These are phyloP conservation scores for Chromobotia macracanthus DNA, from an alignment of 2,797 vertebrate species.

Conservation along the genomic window DNA sequence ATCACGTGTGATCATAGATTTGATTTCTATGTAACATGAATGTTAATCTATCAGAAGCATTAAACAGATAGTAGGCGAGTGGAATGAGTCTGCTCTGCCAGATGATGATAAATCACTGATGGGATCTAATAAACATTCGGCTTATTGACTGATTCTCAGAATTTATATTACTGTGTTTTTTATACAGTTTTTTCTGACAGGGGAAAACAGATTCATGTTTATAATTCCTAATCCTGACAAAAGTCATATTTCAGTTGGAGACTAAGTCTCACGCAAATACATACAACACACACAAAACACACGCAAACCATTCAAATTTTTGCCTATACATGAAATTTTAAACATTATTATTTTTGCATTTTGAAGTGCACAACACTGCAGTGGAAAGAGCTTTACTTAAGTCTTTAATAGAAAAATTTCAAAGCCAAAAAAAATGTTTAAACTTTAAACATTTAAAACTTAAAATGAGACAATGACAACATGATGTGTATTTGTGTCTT, in stretches of 20 bases:
- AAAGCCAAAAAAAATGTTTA: too few relatives aligned
- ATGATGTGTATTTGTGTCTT: background rate
- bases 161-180: constrained; percentile 3
- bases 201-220: background rate
- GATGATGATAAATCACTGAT: constrained; percentile 1
- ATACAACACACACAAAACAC: background rate
- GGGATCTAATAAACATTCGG: constrained; percentile 22
- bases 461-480: background rate
- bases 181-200: background rate
- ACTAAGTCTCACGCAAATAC: background rate
- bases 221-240: background rate
- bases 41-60: background rate
- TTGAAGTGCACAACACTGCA: too few relatives aligned
- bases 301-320: too few relatives aligned
- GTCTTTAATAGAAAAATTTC: too few relatives aligned
- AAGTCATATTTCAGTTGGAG: background rate
- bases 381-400: too few relatives aligned
- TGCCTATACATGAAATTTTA: too few relatives aligned
- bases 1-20: background rate
- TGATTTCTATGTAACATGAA: constrained; percentile 2
- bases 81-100: constrained; percentile 6
- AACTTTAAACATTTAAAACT: background rate
- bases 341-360: too few relatives aligned
- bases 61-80: constrained; percentile 16
- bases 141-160: constrained; percentile 19